Conservation (phyloP, 2,113 vertebrate species). For the Xiphophorus maculatus region DNA sequence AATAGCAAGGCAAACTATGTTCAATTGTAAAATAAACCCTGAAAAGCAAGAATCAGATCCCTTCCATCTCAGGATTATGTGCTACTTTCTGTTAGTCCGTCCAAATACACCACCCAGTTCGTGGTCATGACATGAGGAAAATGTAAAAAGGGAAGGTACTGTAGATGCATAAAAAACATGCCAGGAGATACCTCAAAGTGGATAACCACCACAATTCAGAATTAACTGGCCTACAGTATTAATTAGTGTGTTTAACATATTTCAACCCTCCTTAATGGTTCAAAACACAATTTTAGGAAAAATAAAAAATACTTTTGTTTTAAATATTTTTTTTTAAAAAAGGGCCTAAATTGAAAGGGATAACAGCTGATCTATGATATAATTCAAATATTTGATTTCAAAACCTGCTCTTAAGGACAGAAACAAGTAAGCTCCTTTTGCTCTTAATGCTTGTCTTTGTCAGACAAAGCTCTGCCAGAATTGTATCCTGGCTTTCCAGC, state of each 20-base stretch:
- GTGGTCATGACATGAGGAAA: not conserved
- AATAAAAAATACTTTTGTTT: too few relatives aligned
- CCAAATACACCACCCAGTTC: not conserved
- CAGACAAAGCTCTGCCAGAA: constrained; percentile 44
- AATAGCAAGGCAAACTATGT: not conserved
- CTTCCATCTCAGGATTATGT: not conserved
- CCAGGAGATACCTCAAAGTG: not conserved
- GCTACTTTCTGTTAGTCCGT: not conserved
- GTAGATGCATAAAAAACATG: too few relatives aligned
- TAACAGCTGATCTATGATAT: not conserved
- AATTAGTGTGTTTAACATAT: not conserved
- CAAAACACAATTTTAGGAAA: not conserved
- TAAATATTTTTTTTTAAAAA: not conserved
- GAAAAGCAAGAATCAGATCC: not conserved
- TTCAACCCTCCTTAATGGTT: not conserved
- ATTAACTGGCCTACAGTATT: not conserved
- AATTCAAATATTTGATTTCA: constrained; percentile 8
- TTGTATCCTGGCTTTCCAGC: constrained; percentile 45
- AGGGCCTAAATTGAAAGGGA: not conserved
- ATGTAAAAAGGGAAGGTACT: not conserved
- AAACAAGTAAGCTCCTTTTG: constrained; percentile 47
- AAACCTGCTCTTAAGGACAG: constrained; percentile 29
- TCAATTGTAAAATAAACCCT: not conserved
- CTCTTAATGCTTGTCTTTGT: constrained; percentile 57
- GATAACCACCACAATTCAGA: not conserved